phyloP scores from a whole-genome alignment of 1,140 invertebrate genomes.

The Onthophagus taurus region DNA sequence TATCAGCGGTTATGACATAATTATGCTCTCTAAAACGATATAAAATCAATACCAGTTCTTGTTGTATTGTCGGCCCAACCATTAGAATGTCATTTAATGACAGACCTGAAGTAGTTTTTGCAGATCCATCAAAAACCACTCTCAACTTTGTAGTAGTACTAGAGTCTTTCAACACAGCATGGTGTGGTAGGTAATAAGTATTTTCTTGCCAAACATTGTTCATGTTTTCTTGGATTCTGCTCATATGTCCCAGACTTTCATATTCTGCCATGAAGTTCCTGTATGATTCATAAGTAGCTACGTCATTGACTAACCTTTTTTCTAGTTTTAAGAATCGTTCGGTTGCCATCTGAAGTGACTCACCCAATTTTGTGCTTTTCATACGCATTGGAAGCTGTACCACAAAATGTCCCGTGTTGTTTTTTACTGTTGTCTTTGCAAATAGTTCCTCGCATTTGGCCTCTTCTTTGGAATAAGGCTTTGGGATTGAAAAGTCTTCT shows the following conservation, averaged over 20 bases:
- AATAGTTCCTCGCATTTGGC: slow-evolving; percentile 21
- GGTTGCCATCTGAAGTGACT: slow-evolving; percentile 20
- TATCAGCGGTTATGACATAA: slow-evolving; percentile 21
- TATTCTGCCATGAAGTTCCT: slow-evolving; percentile 33
- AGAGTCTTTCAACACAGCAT: slow-evolving; percentile 24
- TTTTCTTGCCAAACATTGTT: slow-evolving; percentile 9
- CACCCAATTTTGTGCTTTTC: slow-evolving; percentile 16
- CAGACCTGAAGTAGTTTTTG: slow-evolving; percentile 18
- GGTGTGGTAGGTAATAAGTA: slow-evolving; percentile 31
- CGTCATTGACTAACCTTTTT: slow-evolving; percentile 17
- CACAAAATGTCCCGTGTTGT: slow-evolving; percentile 20
- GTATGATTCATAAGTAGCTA: slow-evolving; percentile 21
- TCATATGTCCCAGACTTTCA: slow-evolving; percentile 31
- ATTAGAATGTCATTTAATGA: slow-evolving; percentile 25
- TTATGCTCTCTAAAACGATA: slow-evolving; percentile 33
- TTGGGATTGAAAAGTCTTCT: slow-evolving; percentile 17
- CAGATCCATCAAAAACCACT: slow-evolving; percentile 31
- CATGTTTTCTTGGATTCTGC: not conserved
- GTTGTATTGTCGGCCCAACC: slow-evolving; percentile 15
- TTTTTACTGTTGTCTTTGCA: slow-evolving; percentile 8
- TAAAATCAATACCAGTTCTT: slow-evolving; percentile 26
- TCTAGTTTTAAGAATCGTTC: slow-evolving; percentile 23
- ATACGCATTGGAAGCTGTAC: slow-evolving; percentile 27
- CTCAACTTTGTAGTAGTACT: slow-evolving; percentile 28
- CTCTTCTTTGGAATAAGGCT: not conserved